These are phyloP conservation scores for Genyomyrus donnyi DNA, from an alignment of 2,113 vertebrate species.

Conservation along the genomic window DNA sequence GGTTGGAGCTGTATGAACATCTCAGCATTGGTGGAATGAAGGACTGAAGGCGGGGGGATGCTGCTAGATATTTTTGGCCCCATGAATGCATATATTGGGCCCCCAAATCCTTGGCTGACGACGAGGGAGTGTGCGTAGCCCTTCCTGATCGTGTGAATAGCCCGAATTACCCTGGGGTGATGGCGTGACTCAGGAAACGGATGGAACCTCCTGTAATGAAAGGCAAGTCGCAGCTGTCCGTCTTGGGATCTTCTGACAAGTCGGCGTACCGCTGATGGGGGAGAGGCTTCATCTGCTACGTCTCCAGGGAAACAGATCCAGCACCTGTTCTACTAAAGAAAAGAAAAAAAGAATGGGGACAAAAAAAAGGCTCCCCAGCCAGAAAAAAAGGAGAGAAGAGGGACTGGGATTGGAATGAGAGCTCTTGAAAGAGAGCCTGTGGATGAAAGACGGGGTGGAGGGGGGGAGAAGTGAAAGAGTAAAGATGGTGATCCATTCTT, in stretches of 20 bases:
- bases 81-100: not conserved
- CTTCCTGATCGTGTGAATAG: not conserved
- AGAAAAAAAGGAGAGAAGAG: not conserved
- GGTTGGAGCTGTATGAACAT: not conserved
- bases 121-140: not conserved
- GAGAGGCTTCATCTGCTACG: not conserved
- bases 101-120: not conserved
- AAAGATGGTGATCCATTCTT: conserved; percentile 2
- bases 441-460: not conserved
- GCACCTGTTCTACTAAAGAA: not conserved
- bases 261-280: not conserved
- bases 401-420: not conserved
- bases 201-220: not conserved
- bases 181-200: not conserved
- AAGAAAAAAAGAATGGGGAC: conserved; percentile 2
- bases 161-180: not conserved
- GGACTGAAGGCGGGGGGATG: not conserved
- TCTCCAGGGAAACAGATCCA: not conserved
- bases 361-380: not conserved
- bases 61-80: not conserved
- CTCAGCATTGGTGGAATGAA: not conserved
- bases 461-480: not conserved
- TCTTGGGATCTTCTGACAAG: not conserved
- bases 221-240: not conserved
- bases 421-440: not conserved